Evolutionary conservation across 2,888 invertebrate genomes (phyloP).

Genomic region (Trachelus iudaicus): DNA sequence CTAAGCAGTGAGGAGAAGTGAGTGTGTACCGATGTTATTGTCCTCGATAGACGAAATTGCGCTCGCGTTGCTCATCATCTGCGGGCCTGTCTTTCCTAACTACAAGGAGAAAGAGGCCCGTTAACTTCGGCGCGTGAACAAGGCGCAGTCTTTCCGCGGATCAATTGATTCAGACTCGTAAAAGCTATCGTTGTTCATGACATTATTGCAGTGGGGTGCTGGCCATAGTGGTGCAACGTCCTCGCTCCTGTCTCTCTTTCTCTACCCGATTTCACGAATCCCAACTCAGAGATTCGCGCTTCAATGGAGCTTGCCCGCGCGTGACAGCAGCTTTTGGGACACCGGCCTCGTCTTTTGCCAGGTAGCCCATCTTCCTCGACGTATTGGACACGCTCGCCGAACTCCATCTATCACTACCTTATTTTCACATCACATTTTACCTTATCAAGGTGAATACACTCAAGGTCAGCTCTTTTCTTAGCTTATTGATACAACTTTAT

Average conservation of each 20-base stretch:
- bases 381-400: background rate
- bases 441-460: background rate
- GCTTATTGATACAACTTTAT: background rate
- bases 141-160: background rate
- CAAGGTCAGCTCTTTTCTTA: constrained; percentile 2
- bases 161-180: constrained; percentile 3
- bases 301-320: constrained; percentile 44
- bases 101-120: constrained; percentile 3
- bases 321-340: constrained; percentile 42
- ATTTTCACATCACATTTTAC: background rate
- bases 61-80: constrained; percentile 1
- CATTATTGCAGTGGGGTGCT: constrained; percentile 33
- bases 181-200: constrained; percentile 20
- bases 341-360: constrained; percentile 35
- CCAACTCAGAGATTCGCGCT: constrained; percentile 15
- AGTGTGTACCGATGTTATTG: constrained; percentile 13
- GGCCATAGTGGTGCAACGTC: constrained; percentile 23
- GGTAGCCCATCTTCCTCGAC: constrained; percentile 25
- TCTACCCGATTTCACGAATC: constrained; percentile 3
- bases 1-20: constrained; percentile 16
- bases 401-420: background rate
- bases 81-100: background rate
- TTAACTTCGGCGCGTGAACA: background rate
- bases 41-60: background rate
- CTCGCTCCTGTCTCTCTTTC: constrained; percentile 17